A percentile compares a stretch with the other conserved stretches of the same genome.
Conservation (phyloP, 30 jellyfish, hydroid and myxozoan genomes). For the Mastigias papua region DNA sequence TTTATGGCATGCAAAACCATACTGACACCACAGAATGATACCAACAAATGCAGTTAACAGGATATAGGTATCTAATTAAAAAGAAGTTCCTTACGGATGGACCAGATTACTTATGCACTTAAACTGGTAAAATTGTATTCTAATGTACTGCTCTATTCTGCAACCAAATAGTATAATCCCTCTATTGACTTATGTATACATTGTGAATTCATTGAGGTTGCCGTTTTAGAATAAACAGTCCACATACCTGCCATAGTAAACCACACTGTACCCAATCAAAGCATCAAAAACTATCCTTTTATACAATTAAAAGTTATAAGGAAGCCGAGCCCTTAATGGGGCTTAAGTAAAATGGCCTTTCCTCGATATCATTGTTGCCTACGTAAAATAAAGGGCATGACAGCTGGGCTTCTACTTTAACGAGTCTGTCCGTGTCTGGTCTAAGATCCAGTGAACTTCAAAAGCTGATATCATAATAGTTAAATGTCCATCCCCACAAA, state of each 20-base stretch:
- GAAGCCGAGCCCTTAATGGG: background rate
- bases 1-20: too few relatives aligned
- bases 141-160: too few relatives aligned
- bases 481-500: background rate
- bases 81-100: too few relatives aligned
- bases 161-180: too few relatives aligned
- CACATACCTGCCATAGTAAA: background rate
- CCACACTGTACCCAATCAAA: background rate
- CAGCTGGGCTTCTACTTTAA: slow-evolving; percentile 4
- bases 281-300: background rate
- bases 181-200: too few relatives aligned
- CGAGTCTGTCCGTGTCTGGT: background rate
- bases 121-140: too few relatives aligned
- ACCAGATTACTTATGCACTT: too few relatives aligned
- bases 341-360: background rate
- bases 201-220: too few relatives aligned
- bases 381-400: background rate
- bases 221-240: background rate
- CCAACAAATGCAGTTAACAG: too few relatives aligned
- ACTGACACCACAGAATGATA: too few relatives aligned
- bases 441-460: background rate
- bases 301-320: background rate
- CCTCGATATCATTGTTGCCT: background rate
- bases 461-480: background rate
- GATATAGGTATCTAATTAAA: too few relatives aligned